These are phyloP conservation scores for Uloborus plumipes DNA, from an alignment of 2,888 invertebrate species.

Conservation along the genomic window DNA sequence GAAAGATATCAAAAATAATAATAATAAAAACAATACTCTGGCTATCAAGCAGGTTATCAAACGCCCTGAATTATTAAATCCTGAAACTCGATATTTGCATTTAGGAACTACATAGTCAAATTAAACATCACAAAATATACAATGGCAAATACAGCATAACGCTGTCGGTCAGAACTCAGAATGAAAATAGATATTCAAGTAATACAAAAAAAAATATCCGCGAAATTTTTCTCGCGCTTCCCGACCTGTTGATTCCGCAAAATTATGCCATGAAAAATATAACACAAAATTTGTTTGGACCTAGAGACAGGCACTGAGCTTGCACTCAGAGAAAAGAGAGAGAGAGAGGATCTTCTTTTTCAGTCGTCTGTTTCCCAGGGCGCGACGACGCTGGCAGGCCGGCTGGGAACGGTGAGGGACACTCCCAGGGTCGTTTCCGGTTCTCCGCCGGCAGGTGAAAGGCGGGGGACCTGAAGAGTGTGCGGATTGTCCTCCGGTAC, in stretches of 20 bases:
- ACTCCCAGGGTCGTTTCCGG: conserved; percentile 38
- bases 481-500: conserved; percentile 58
- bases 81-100: too few relatives aligned
- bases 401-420: conserved; percentile 51
- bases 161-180: background rate
- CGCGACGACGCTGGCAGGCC: conserved; percentile 54
- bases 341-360: background rate
- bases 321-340: conserved; percentile 33
- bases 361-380: conserved; percentile 54
- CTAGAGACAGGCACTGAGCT: conserved; percentile 40
- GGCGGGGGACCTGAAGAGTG: conserved; percentile 64
- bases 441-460: conserved; percentile 47
- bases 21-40: too few relatives aligned
- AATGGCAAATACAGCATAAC: too few relatives aligned
- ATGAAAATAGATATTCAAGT: background rate
- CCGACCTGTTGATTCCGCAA: background rate
- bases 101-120: too few relatives aligned
- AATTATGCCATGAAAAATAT: background rate
- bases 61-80: too few relatives aligned
- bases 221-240: conserved; percentile 23
- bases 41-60: too few relatives aligned
- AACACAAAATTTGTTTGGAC: conserved; percentile 1
- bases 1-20: too few relatives aligned
- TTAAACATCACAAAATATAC: too few relatives aligned
- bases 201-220: conserved; percentile 1